phyloP scores from a whole-genome alignment of 2,888 invertebrate species.

The Stenolophus ochropezus region DNA sequence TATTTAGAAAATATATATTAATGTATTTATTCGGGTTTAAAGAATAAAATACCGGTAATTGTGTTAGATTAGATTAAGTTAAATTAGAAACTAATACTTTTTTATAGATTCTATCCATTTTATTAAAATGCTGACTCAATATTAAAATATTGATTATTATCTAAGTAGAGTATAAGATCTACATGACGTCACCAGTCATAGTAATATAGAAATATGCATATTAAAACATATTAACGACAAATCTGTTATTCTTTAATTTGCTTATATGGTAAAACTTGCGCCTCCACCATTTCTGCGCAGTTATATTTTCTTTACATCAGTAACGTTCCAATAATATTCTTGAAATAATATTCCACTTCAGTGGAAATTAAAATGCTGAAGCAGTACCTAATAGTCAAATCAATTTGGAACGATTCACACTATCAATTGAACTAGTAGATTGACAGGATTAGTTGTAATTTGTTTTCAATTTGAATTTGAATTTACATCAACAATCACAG shows the following conservation, averaged over 20 bases:
- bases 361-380: background rate
- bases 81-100: too few relatives aligned
- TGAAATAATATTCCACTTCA: background rate
- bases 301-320: background rate
- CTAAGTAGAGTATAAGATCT: too few relatives aligned
- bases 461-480: conserved; percentile 10
- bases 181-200: too few relatives aligned
- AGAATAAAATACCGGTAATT: too few relatives aligned
- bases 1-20: too few relatives aligned
- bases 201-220: too few relatives aligned
- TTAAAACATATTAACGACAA: background rate
- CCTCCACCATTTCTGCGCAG: background rate
- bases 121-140: too few relatives aligned
- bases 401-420: conserved; percentile 8
- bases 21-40: too few relatives aligned
- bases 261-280: background rate
- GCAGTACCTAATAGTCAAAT: background rate
- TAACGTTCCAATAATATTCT: background rate
- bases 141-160: too few relatives aligned
- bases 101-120: too few relatives aligned
- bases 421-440: background rate
- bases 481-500: background rate
- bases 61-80: too few relatives aligned
- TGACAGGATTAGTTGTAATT: conserved; percentile 12
- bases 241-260: background rate